phyloP scores from a whole-genome alignment of 1,140 invertebrate species.

The Philopotamus ludificatus region DNA sequence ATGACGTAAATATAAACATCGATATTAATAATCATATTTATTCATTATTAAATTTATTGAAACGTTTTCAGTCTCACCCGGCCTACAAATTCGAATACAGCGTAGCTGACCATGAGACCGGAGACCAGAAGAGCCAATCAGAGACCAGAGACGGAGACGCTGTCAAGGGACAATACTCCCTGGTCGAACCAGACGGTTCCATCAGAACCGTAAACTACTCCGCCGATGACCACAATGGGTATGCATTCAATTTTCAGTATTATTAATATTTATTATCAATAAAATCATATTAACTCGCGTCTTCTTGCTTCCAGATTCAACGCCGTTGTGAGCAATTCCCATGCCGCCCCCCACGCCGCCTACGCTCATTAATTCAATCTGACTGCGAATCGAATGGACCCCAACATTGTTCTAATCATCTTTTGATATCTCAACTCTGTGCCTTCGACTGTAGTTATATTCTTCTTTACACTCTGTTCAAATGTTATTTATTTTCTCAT shows the following conservation, averaged over 20 bases:
- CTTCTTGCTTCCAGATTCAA: conserved; percentile 54
- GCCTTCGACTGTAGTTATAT: not conserved
- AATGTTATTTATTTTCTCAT: not conserved
- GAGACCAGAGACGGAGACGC: conserved; percentile 51
- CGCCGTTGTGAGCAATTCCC: conserved; percentile 52
- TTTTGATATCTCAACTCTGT: not conserved
- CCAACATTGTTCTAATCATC: not conserved
- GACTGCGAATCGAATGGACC: not conserved
- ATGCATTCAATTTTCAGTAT: conserved; percentile 3
- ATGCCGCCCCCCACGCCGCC: conserved; percentile 1
- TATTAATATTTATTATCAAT: not conserved
- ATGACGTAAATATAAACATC: conserved; percentile 17
- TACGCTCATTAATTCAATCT: conserved; percentile 6
- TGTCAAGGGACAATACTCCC: conserved; percentile 50
- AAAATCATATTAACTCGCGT: not conserved
- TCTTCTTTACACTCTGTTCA: not conserved
- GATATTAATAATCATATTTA: not conserved
- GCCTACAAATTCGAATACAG: conserved; percentile 52
- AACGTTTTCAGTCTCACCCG: conserved; percentile 42
- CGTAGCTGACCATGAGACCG: conserved; percentile 49
- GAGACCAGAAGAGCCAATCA: conserved; percentile 51
- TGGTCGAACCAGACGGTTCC: conserved; percentile 52
- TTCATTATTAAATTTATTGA: not conserved
- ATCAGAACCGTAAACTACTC: conserved; percentile 52
- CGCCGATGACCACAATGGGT: conserved; percentile 56